These are phyloP conservation scores for Anoura caudifer DNA, from an alignment of 2,113 vertebrate species.

Conservation along the genomic window DNA sequence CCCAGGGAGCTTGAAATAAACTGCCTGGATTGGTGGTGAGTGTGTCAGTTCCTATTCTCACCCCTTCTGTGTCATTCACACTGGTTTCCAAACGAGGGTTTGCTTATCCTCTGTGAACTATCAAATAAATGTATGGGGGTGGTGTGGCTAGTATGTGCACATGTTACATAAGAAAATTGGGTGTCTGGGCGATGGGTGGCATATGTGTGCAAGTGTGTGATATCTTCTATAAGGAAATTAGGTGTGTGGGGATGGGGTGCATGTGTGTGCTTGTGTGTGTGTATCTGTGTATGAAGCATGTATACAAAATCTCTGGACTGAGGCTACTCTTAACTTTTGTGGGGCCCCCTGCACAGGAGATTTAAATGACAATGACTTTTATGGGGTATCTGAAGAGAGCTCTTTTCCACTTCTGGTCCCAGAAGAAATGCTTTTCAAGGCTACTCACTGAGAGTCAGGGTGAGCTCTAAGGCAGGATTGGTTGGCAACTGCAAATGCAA, in stretches of 20 bases:
- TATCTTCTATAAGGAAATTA: too few relatives aligned
- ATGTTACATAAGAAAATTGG: too few relatives aligned
- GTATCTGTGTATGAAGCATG: fast-evolving
- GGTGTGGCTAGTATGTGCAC: not conserved
- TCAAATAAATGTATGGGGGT: not conserved
- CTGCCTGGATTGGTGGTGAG: fast-evolving
- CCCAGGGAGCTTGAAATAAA: not conserved
- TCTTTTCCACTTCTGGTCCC: not conserved
- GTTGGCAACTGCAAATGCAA: not conserved
- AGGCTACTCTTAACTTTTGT: not conserved
- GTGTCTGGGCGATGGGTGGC: not conserved
- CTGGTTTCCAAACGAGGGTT: not conserved
- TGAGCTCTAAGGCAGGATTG: not conserved
- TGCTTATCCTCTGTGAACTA: not conserved
- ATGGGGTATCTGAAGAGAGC: not conserved
- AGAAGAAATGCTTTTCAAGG: not conserved
- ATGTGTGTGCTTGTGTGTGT: not conserved
- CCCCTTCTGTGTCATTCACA: not conserved
- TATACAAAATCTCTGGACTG: not conserved
- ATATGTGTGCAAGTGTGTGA: not conserved
- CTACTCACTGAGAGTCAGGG: not conserved
- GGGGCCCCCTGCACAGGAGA: not conserved
- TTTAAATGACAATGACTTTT: not conserved
- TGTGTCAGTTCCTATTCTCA: not conserved
- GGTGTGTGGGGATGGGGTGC: not conserved